Base-by-base conservation (phyloP, 2,113 vertebrate species). In the Lasiurus cinereus region DNA sequence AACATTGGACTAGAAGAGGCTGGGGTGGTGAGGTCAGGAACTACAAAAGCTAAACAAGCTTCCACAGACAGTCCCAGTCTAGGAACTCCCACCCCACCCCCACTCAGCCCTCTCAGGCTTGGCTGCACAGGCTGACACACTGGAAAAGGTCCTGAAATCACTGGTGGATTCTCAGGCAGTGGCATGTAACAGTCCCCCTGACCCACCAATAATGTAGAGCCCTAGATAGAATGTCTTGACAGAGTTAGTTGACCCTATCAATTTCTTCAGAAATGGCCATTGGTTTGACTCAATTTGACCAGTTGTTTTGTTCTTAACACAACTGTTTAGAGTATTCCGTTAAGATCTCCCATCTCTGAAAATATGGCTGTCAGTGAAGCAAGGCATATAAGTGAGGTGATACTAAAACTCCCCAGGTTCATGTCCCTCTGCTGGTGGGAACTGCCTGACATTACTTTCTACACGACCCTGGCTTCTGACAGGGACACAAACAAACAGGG, bases 181-280 rank as follows among this genome's bases (percentile, higher is more conserved):
- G 92, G 82, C 80, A 50, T 22, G 5, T 24, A 78, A 39, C 36
- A 56, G 76, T 86, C 83, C 62, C 50, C 77, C 77, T 69, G 52
- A 84, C 59, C 64, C 86, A 93, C 33, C 91, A 89, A 64, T 54
- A 78, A 86, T 43, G 82, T 82, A 85, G 80, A 92, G 78, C 12
- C 50, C 36, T 54, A 31, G 54, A 90, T 22, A 50, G 88, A 73
- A 83, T 95, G 84, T 96, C 96, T 96, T 95, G 91, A 95, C 96
- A 94, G 33, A 85, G 69, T 95, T 83, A 72, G 48, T 78, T 80
- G 95, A 93, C 85, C 94, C 96, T 95, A 92, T 94, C 93, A 95
- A 91, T 85, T 94, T 85, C 78, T 92, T 95, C 90, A 85, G 90
- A 64, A 67, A 82, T 85, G 88, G 88, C 72, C 74, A 83, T 82